A percentile compares a stretch with the other conserved stretches of the same genome.
These are phyloP conservation scores for Galaxea fascicularis DNA, from an alignment of 92 coral and sea anemone genomes.

Conservation along the genomic window DNA sequence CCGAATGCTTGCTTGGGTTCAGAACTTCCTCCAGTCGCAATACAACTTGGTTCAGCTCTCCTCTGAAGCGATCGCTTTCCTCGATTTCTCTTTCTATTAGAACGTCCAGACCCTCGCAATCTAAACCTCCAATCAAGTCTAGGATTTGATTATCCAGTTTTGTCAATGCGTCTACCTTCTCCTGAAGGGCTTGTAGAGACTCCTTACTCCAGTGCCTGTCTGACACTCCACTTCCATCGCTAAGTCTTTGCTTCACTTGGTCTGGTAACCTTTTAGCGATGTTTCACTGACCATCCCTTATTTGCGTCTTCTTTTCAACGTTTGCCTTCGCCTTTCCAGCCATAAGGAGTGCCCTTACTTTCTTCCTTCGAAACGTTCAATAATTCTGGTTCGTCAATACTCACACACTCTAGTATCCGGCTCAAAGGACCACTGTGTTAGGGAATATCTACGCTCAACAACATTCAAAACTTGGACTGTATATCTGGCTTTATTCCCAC, in stretches of 20 bases:
- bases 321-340: not conserved
- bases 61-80: conserved; percentile 37
- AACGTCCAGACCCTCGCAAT: not conserved
- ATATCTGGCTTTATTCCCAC: too few relatives aligned
- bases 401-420: not conserved
- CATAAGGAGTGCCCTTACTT: not conserved
- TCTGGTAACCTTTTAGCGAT: not conserved
- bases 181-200: not conserved
- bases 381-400: not conserved
- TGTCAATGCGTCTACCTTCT: conserved; percentile 2
- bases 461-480: too few relatives aligned
- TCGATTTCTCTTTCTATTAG: conserved; percentile 41
- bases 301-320: not conserved
- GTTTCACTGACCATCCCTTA: not conserved
- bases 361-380: too few relatives aligned
- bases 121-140: conserved; percentile 11
- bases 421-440: conserved; percentile 11
- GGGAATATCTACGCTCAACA: conserved; percentile 5
- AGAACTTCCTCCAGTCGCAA: conserved; percentile 25
- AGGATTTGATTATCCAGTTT: conserved; percentile 3
- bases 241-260: not conserved
- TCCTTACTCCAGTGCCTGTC: conserved; percentile 4
- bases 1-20: not conserved
- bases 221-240: conserved; percentile 10
- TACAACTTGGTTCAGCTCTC: conserved; percentile 28